Conservation (phyloP, 2,797 vertebrate genomes). For the Holocentrus rufus region DNA sequence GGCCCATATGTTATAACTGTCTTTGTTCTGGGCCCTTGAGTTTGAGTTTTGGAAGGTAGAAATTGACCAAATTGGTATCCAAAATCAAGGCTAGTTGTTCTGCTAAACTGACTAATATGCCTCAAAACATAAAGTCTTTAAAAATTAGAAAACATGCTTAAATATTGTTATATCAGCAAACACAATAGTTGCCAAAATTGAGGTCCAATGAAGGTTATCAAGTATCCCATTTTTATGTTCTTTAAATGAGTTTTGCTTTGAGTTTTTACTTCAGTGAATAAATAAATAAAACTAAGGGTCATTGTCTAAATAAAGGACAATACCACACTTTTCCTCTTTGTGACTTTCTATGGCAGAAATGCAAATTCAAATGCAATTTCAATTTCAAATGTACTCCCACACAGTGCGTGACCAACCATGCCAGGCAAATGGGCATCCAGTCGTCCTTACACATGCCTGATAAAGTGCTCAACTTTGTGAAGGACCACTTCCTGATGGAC, state of each 20-base stretch:
- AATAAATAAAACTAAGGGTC: not conserved
- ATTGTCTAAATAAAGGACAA: not conserved
- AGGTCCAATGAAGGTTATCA: not conserved
- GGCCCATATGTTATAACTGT: not conserved
- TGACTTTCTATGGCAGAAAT: slow-evolving; percentile 2
- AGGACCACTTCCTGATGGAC: slow-evolving; percentile 97
- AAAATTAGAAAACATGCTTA: not conserved
- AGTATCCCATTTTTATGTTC: not conserved
- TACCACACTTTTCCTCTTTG: not conserved
- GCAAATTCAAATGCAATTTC: slow-evolving; percentile 22
- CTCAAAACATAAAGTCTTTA: too few relatives aligned
- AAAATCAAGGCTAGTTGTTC: not conserved
- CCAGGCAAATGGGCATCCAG: slow-evolving; percentile 85
- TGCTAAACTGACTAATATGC: not conserved
- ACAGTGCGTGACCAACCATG: slow-evolving; percentile 89
- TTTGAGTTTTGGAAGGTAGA: not conserved
- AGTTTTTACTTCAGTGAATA: not conserved
- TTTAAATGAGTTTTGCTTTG: not conserved
- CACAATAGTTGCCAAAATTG: not conserved
- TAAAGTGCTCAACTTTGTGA: slow-evolving; percentile 94
- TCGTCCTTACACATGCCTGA: slow-evolving; percentile 94
- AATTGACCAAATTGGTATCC: not conserved
- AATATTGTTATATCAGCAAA: not conserved
- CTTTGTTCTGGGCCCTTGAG: too few relatives aligned
- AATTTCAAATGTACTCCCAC: slow-evolving; percentile 36